Base-by-base conservation (phyloP, 2,888 invertebrate genomes). In the Notodonta dromedarius region DNA sequence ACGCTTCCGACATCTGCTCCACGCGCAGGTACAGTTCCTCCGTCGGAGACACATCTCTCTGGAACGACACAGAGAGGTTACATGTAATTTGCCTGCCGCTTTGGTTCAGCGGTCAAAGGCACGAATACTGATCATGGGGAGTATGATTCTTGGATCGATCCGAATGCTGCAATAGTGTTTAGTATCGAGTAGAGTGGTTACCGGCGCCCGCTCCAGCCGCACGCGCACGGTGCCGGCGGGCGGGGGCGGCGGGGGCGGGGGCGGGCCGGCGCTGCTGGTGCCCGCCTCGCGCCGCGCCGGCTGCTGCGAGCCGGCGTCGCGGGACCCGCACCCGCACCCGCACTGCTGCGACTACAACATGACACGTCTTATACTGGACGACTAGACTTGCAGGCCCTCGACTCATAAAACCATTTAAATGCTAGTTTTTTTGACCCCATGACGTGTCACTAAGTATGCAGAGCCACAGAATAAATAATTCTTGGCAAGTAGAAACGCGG, bases 21-120 rank as follows among this genome's bases (percentile, higher is more conserved):
- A 90, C 81, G 11, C 89, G 86, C 14, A 75, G 69, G 24, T 87
- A 66, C 60, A 90, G 61, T 57, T 81, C 79, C 48, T 81, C 81
- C 1, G 78, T 71, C 0, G 80, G 80, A 0, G 78, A 78, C 32
- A 68, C 40, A 42, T 64, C 68, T 7, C 74, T 61, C 80, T 77
- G 63, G 0, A 63, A 65, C 6, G 35, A 4, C 35, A 6, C 7
- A 4, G 35, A 6, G 35, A 7, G 7, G 35, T 35, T 6, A 0
- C 7, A 7, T 3, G 35, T 35, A 4, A 7, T 35, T 35, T 35
- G 35, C 5, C 35, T 35, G 6, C 35, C 6, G 6, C 4, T 35
- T 35, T 35, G 35, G 4, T 35, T 35, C 35, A 35, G 35, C 35
- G 35, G 35, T 35, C 35, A 35, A 35, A 35, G 7, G 7, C 35